phyloP scores from a whole-genome alignment of 1,140 invertebrate species.

The Trachelipus rathkii region DNA sequence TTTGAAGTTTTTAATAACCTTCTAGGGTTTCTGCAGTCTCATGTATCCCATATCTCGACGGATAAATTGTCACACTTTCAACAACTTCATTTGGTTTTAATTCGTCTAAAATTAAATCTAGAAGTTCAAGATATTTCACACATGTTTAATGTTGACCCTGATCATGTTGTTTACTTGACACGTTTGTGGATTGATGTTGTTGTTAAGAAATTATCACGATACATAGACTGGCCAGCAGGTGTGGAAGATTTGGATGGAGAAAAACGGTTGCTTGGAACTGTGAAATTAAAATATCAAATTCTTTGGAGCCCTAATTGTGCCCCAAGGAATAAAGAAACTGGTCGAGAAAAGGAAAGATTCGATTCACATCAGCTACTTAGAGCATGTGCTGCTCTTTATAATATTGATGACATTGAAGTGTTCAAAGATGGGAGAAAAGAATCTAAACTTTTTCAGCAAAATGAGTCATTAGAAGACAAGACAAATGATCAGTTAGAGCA shows the following conservation, averaged over 20 bases:
- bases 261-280: neutral
- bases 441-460: neutral
- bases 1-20: constrained; percentile 1
- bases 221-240: neutral
- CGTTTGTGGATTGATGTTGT: neutral
- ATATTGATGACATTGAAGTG: neutral
- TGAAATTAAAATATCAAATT: neutral
- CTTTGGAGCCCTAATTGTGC: neutral
- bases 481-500: neutral
- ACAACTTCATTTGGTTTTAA: neutral
- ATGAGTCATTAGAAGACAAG: neutral
- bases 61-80: neutral
- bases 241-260: neutral
- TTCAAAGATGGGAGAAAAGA: neutral
- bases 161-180: neutral
- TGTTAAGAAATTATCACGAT: neutral
- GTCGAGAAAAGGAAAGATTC: neutral
- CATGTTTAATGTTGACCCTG: neutral
- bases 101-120: neutral
- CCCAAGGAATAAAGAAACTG: neutral
- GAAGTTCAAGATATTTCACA: neutral
- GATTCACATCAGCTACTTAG: neutral
- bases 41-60: neutral
- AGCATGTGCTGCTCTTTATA: neutral
- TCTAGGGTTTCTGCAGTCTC: neutral